Percentiles rank a stretch among this genome's conserved stretches.
Evolutionary conservation across 2,888 invertebrate genomes (phyloP).

Genomic region (Epinotia demarniana): DNA sequence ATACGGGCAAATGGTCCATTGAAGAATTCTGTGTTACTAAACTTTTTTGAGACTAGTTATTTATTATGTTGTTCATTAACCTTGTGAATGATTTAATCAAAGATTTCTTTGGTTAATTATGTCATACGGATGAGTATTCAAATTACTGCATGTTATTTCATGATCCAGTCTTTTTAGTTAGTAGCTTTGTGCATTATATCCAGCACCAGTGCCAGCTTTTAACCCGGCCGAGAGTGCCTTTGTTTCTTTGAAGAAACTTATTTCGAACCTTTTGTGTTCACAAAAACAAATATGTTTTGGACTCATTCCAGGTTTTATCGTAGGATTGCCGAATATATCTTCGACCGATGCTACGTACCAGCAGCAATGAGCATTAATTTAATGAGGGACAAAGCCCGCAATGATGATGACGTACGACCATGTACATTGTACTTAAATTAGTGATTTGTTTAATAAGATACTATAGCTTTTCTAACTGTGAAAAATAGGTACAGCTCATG

Average conservation of each 20-base stretch:
- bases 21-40: too few relatives aligned
- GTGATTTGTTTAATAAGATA: not conserved
- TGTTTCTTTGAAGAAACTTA: constrained; percentile 35
- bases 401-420: not conserved
- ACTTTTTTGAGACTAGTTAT: too few relatives aligned
- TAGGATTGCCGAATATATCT: constrained; percentile 6
- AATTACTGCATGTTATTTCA: too few relatives aligned
- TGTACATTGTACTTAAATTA: not conserved
- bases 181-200: constrained; percentile 27
- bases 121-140: too few relatives aligned
- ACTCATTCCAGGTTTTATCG: constrained; percentile 32
- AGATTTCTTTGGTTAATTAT: too few relatives aligned
- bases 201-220: constrained; percentile 14
- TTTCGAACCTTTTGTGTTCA: constrained; percentile 26
- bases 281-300: constrained; percentile 24
- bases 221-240: constrained; percentile 21
- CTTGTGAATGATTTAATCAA: too few relatives aligned
- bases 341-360: not conserved
- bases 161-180: not conserved
- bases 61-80: too few relatives aligned
- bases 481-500: not conserved
- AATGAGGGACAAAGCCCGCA: not conserved
- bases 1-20: too few relatives aligned
- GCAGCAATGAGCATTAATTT: constrained; percentile 14
- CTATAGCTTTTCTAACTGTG: not conserved